Evolutionary conservation across 1,140 invertebrate species (phyloP), one percentile per base, ranked within the genome.

Genomic region (Trichonephila inaurata): DNA sequence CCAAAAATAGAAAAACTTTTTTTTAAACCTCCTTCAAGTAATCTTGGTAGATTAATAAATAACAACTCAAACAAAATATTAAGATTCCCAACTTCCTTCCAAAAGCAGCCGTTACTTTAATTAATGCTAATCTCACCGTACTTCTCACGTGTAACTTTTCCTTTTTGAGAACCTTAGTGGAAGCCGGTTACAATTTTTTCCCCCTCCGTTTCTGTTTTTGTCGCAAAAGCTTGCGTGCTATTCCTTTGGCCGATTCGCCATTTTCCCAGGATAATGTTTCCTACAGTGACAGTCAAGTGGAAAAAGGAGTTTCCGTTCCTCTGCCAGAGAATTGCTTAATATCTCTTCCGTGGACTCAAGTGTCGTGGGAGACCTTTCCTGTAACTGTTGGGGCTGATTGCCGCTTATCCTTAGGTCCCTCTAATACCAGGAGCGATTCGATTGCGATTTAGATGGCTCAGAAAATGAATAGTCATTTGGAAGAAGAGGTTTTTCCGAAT

Each of bases 181-280:
- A 58, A 60, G 16, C 14, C n/a, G 14, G 8, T 40, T 18, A 28
- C 58, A 18, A 40, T 88, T 66, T 33, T 40, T 64, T 33, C 24
- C 19, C 66, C 33, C 28, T 69, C 28, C 40, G 19, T 14, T 69
- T 44, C 62, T 69, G 33, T 44, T 51, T 51, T 40, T 19, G 58
- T 44, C 51, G n/a, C n/a, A 16, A 58, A 77, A 28, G 66, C n/a
- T 89, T 44, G 88, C 88, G 64, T 89, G 88, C 44, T n/a, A 12
- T 12, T 51, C 51, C 7, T 51, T 10, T 1, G 51, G 51, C 28
- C 33, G 62, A 12, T 62, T 60, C 21, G 66, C 40, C 51, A 58
- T 77, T 72, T 89, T 89, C 88, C 66, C 88, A 72, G 66, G 64
- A 60, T 89, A 44, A n/a, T 77, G 66, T 77, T 89, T 89, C 88